Conservation (phyloP, 2,113 vertebrate species). For the Numenius arquata region DNA sequence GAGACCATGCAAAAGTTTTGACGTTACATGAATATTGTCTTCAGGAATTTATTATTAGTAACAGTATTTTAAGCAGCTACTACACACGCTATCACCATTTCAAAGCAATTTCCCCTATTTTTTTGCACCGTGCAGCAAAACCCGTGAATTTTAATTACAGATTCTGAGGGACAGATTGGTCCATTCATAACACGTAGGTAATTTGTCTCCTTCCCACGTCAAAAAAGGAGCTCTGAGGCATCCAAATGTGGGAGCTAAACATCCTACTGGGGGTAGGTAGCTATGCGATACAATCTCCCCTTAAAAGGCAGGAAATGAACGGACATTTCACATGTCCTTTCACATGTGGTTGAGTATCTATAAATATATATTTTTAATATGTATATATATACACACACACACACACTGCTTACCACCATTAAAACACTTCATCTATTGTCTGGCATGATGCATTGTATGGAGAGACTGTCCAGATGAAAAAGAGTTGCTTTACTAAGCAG, state of each 20-base stretch:
- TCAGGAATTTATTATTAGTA: neutral
- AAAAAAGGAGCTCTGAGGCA: neutral
- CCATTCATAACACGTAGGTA: neutral
- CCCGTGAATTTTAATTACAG: neutral
- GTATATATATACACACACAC: slow-evolving; percentile 35
- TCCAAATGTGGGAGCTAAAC: neutral
- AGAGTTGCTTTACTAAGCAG: slow-evolving; percentile 8
- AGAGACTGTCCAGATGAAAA: slow-evolving; percentile 51
- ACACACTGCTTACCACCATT: neutral
- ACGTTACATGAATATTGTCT: neutral
- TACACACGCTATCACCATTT: neutral
- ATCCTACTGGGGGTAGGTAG: neutral
- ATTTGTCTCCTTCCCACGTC: neutral
- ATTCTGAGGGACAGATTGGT: neutral
- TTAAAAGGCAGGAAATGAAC: slow-evolving; percentile 53
- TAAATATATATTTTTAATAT: slow-evolving; percentile 35
- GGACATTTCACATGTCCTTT: neutral
- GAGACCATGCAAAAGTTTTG: neutral
- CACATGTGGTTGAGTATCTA: neutral
- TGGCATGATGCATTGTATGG: slow-evolving; percentile 46
- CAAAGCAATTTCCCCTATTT: neutral
- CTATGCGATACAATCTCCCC: neutral
- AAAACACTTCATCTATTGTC: slow-evolving; percentile 65
- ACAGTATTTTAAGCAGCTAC: slow-evolving; percentile 5
- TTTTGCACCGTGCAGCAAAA: neutral